Base-by-base conservation (phyloP, 2,888 invertebrate species). In the Asteroscopus sphinx region DNA sequence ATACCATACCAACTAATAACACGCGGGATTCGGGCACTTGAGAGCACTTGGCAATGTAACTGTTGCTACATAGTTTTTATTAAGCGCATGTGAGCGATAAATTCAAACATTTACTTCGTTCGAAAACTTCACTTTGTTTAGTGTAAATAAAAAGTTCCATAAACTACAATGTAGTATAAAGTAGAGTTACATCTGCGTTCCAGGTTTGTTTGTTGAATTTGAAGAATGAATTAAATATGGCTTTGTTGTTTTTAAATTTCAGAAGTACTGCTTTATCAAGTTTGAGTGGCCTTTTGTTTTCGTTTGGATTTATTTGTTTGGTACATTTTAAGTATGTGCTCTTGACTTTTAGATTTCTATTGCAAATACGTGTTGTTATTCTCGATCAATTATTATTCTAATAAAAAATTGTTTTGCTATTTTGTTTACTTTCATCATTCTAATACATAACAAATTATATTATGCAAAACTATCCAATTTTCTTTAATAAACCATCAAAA, bases 91-190 rank as follows among this genome's bases (percentile, higher is more conserved):
- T 78, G 82, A 83, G 78, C 84, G 74, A 87, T 90, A 90, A 90
- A 90, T 91, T 89, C 81, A 77, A 70, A 85, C 83, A 86, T 88
- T 87, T 83, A 89, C 83, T 82, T 75, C 82, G 53, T 78, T 80
- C 80, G 83, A 83, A 89, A 90, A 87, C 84, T 82, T 81, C 83
- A 89, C 85, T 87, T 86, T 87, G 88, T 86, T 80, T 81, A 80
- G 76, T 80, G 81, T 83, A 84, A 87, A 90, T 90, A 89, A 91
- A 89, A 90, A 90, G 87, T 88, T 87, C 85, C 83, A 87, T 88
- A 76, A 77, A 84, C 78, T 81, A 83, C 85, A 86, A 84, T 86
- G 83, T 87, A 82, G 83, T 76, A 80, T 79, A 79, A 78, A 79
- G 76, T 72, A 69, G 77, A 78, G 82, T 85, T 77, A 82, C 90